Base-by-base conservation (phyloP, 2,797 vertebrate species). In the Telmatherina bonti region DNA sequence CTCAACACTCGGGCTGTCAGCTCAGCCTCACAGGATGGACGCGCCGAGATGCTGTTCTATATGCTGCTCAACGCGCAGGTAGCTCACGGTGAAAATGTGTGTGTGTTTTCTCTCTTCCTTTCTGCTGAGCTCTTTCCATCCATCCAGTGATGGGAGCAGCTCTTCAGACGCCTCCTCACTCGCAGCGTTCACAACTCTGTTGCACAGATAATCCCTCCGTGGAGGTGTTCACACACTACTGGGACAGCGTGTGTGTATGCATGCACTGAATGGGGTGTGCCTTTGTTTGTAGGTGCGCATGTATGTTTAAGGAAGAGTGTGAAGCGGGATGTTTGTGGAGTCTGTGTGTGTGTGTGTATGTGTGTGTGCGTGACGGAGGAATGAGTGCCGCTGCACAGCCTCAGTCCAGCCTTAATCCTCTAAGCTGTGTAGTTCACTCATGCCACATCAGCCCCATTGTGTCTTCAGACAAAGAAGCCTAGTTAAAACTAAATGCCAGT, bases 381-480 rank as follows among this genome's bases (percentile, higher is more conserved):
- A 81, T 20, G 70, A 81, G 83, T 54, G 78, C 38, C 56, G 76
- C 66, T 26, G 80, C 70, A 62, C 80, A 79, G 86, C 84, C 85
- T 82, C 70, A 36, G 90, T 90, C 89, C 89, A 81, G 82, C 81
- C 78, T 84, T 91, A 91, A 92, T 92, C 89, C 90, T 88, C 86
- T 89, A 85, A 92, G 78, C 89, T 88, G 89, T 89, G 89, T 89
- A 88, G 90, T 91, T 90, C 88, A 87, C 88, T 88, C 85, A 80
- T 78, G 86, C 87, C 87, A 87, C 90, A 91, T 91, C 88, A 89
- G 88, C 79, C 76, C 66, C 87, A 91, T 93, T 92, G 91, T 91
- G 85, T 89, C 86, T 66, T 13, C 80, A 88, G 79, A 92, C 89
- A 92, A 92, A 91, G 79, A 83, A 70, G 71, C 72, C 70, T 75